Conservation (phyloP, 2,113 vertebrate species). For the Plotosus lineatus region DNA sequence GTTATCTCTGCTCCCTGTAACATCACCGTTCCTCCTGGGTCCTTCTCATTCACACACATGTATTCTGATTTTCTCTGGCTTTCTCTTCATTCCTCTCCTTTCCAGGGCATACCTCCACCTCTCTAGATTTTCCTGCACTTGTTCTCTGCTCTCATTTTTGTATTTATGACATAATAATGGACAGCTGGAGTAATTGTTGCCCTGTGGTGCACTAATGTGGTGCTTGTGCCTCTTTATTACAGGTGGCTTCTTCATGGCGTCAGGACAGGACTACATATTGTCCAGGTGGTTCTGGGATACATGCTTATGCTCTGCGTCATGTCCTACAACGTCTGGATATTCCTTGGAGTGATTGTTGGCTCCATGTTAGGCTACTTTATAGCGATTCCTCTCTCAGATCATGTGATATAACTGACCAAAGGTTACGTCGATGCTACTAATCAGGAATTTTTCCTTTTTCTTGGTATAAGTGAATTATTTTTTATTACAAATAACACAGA, state of each 20-base stretch:
- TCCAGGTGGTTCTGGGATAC: constrained; percentile 89
- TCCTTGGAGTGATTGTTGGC: constrained; percentile 82
- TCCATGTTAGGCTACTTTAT: constrained; percentile 84
- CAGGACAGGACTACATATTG: constrained; percentile 80
- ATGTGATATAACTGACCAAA: neutral
- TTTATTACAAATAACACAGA: neutral
- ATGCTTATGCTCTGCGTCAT: constrained; percentile 93
- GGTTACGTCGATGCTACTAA: neutral
- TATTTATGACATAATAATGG: no score
- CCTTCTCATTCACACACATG: no score
- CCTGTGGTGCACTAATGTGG: neutral
- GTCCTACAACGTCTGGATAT: constrained; percentile 96
- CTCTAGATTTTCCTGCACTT: no score
- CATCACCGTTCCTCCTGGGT: no score
- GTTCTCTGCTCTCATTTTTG: no score
- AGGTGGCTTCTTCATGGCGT: constrained; percentile 73
- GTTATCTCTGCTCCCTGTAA: no score
- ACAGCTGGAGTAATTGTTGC: neutral
- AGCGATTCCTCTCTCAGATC: constrained; percentile 78
- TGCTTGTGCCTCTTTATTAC: neutral
- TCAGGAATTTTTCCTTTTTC: neutral
- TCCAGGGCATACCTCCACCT: no score
- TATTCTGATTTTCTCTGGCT: no score
- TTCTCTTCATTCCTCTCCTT: no score
- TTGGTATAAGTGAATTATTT: neutral